These are phyloP conservation scores for Drosophila erecta DNA, from an alignment of 1,140 invertebrate species.

Conservation along the genomic window DNA sequence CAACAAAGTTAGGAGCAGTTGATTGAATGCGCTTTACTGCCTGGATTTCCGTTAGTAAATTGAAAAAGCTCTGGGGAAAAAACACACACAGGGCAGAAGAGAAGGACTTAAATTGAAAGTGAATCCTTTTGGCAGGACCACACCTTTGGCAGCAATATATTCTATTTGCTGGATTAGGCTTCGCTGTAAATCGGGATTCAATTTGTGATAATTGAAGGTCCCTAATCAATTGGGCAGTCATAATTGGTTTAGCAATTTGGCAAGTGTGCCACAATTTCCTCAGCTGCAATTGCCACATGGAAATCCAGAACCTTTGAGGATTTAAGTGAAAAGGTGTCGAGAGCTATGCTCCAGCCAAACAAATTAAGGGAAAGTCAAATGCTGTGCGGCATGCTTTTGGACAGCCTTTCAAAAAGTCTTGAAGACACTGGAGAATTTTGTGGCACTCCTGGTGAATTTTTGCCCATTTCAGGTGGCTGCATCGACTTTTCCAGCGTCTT, in stretches of 20 bases:
- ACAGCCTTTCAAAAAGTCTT: not conserved
- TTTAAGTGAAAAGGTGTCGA: not conserved
- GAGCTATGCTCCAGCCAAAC: not conserved
- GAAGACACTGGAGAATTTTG: not conserved
- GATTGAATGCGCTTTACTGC: slow-evolving; percentile 80
- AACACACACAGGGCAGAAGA: no score
- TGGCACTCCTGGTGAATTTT: no score
- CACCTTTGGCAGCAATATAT: slow-evolving; percentile 3
- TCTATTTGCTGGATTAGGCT: slow-evolving; percentile 32
- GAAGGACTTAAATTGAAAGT: slow-evolving; percentile 20
- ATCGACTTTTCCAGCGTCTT: no score
- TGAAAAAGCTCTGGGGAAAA: slow-evolving; percentile 42
- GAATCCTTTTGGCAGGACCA: slow-evolving; percentile 20
- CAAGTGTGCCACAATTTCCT: slow-evolving; percentile 50
- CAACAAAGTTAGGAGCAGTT: slow-evolving; percentile 72
- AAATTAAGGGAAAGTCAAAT: not conserved
- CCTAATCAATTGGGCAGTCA: slow-evolving; percentile 11
- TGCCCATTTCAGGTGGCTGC: not conserved
- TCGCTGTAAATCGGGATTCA: slow-evolving; percentile 10
- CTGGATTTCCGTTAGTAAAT: slow-evolving; percentile 81
- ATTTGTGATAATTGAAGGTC: slow-evolving; percentile 45
- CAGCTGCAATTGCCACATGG: not conserved
- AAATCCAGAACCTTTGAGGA: not conserved
- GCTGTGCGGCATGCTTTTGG: not conserved
- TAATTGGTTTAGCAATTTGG: slow-evolving; percentile 4